Evolutionary conservation across 2,113 vertebrate species (phyloP), one percentile per base, ranked within the genome.

Genomic region (Hucho hucho): DNA sequence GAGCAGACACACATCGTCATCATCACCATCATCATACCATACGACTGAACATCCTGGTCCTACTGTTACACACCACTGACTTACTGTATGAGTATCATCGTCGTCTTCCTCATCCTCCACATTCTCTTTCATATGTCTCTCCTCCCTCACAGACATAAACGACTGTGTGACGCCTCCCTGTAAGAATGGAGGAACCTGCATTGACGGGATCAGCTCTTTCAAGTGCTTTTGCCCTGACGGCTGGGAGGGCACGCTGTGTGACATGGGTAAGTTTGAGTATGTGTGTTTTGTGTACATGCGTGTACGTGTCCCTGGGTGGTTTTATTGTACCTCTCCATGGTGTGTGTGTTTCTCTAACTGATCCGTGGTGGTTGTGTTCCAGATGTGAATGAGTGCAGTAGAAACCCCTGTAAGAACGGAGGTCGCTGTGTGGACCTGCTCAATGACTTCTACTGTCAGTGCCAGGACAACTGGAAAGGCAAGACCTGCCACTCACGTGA

Each of bases 401-500:
- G 92, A 18, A 95, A 95, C 46, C 95, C 95, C 0, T 99, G 97
- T 92, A 94, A 95, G 86, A 97, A 97, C 0, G 95, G 93, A 37
- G 97, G 95, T 32, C 89, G 75, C 24, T 99, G 97, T 81, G 90
- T 94, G 18, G 95, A 99, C 84, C 89, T 95, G 77, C 87, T 96
- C 71, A 97, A 97, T 0, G 97, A 98, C 87, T 99, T 98, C 90
- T 95, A 94, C 90, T 99, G 97, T 66, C 92, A 91, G 20, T 99
- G 97, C 22, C 91, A 92, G 0, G 94, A 96, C 70, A 94, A 90
- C 84, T 99, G 97, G 97, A 99, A 99, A 87, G 97, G 97, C 71
- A 98, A 98, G 89, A 97, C 95, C 53, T 99, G 97, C 89, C 95
- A 96, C 84, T 98, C 96, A 4, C 94, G 97, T 98, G 96, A 97